A percentile compares a stretch with the other conserved stretches of the same genome.
These are phyloP conservation scores for Apoda limacodes DNA, from an alignment of 2,888 invertebrate genomes.

Conservation along the genomic window DNA sequence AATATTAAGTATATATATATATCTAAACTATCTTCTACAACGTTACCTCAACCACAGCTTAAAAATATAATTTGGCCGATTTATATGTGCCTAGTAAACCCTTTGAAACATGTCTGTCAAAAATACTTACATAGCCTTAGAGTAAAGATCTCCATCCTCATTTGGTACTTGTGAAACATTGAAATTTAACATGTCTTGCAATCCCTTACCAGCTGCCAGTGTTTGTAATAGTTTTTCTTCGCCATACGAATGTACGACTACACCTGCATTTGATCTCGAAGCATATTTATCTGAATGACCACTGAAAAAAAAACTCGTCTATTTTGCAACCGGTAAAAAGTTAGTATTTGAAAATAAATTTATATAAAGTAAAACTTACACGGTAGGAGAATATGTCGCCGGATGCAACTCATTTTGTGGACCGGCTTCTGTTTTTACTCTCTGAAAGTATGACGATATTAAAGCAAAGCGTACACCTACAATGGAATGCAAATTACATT, in stretches of 20 bases:
- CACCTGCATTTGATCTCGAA: slow-evolving; percentile 68
- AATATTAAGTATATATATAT: no score
- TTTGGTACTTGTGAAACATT: slow-evolving; percentile 59
- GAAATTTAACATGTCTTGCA: slow-evolving; percentile 31
- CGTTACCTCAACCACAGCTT: no score
- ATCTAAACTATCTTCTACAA: no score
- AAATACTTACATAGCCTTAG: slow-evolving; percentile 60
- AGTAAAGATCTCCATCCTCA: slow-evolving; percentile 53
- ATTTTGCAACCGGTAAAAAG: no score
- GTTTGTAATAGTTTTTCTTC: slow-evolving; percentile 58
- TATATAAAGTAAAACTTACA: no score
- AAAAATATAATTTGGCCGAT: no score
- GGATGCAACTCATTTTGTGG: slow-evolving; percentile 34
- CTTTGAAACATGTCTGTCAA: no score
- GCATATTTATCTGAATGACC: slow-evolving; percentile 48
- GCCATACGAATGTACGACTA: slow-evolving; percentile 72
- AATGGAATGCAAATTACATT: no score
- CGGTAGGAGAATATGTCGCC: slow-evolving; percentile 39
- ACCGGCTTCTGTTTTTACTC: slow-evolving; percentile 36
- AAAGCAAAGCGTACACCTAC: no score
- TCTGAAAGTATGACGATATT: slow-evolving; percentile 39
- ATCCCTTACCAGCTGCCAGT: slow-evolving; percentile 31
- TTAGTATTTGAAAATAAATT: no score
- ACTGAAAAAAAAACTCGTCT: slow-evolving; percentile 34
- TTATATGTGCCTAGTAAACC: no score